Evolutionary conservation across 2,113 vertebrate species (phyloP), one percentile per base, ranked within the genome.

Genomic region (Pollachius pollachius): DNA sequence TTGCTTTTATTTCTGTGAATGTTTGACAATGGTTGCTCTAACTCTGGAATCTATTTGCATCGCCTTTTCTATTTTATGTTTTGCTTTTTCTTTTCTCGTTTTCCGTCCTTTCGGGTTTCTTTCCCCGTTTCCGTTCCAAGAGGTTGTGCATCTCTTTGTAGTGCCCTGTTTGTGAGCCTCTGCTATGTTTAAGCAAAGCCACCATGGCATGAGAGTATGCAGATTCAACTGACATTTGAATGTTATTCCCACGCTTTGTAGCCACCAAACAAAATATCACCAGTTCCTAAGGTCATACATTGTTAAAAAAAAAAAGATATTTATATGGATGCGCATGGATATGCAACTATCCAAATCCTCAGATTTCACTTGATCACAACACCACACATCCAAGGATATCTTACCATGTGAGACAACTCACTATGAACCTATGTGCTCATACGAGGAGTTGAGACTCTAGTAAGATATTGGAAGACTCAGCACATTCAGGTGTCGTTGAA

Each of bases 1-100:
- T 88, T 88, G 91, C 89, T 85, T 93, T 94, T 92, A 91, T 91
- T 92, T 34, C 30, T 92, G 89, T 85, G 89, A 92, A 92, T 93
- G 90, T 90, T 86, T 82, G 69, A 80, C 77, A 12, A 88, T 80
- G 89, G 89, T 87, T 93, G 89, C 84, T 89, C 86, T 91, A 92
- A 84, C 91, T 89, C 87, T 86, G 69, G 79, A 89, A 13, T 57
- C 79, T 81, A 80, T 86, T 86, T 90, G 90, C 87, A 83, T 86
- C 90, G 87, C 87, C 67, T 90, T 85, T 70, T 67, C 77, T 85
- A 56, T 86, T 67, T 60, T 75, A 73, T 74, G 70, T 68, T 80
- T 64, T 73, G 74, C 75, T 57, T 9, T 9, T 13, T 66, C 75
- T 2, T 25, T 52, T 80, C 79, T 64, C 41, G 21, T 84, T 83